Evolutionary conservation across 64 coral and sea anemone species (phyloP).

Genomic region (Montipora efflorescens): DNA sequence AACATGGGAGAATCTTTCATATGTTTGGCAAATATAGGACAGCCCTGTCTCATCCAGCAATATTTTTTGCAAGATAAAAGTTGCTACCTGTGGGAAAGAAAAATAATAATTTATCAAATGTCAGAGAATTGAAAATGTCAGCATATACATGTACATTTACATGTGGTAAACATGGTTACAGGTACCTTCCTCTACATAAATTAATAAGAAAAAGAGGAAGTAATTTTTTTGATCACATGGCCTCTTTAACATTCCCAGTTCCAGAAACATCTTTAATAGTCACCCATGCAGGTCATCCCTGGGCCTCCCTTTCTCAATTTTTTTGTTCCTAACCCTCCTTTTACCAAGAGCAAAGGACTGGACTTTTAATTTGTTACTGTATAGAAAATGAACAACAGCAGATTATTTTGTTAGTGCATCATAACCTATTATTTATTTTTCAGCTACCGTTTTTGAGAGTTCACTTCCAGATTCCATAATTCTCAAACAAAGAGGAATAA

Average conservation of each 20-base stretch:
- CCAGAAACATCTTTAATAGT: no score
- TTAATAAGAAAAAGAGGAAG: no score
- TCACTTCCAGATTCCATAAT: conserved; percentile 99
- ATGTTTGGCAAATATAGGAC: conserved; percentile 98
- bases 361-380: no score
- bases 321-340: no score
- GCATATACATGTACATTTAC: no score
- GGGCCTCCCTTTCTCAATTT: no score
- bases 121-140: neutral
- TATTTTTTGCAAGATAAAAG: conserved; percentile 99
- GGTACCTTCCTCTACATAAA: no score
- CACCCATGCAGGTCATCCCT: no score
- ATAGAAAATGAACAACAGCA: no score
- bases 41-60: conserved; percentile 98
- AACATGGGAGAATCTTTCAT: conserved; percentile 99
- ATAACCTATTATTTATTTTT: neutral
- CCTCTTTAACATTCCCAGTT: neutral
- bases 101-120: neutral
- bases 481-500: conserved; percentile 96
- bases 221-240: no score
- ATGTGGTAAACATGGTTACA: no score
- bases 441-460: conserved; percentile 91
- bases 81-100: conserved; percentile 79
- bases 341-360: no score
- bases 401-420: neutral